Conservation (phyloP, 2,113 vertebrate genomes). For the Cardinalis cardinalis region DNA sequence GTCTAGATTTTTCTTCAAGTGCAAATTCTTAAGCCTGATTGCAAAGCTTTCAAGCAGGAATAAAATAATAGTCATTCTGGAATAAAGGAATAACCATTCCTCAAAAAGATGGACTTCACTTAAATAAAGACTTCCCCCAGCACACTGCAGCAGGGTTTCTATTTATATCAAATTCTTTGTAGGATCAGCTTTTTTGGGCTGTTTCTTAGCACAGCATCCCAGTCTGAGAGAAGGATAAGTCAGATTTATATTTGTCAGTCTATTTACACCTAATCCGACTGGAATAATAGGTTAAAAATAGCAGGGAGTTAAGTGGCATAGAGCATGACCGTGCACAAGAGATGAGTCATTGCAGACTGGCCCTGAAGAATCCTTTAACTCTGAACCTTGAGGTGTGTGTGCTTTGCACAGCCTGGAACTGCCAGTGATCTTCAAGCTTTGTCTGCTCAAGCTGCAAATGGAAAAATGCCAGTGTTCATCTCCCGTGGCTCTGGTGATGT, state of each 20-base stretch:
- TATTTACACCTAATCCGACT: slow-evolving; percentile 50
- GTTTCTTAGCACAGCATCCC: slow-evolving; percentile 5
- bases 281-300: slow-evolving; percentile 55
- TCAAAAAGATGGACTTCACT: background rate
- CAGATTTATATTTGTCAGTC: slow-evolving; percentile 46
- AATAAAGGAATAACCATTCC: background rate
- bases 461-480: background rate
- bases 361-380: background rate
- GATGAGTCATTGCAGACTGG: background rate
- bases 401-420: background rate
- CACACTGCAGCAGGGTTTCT: background rate
- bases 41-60: background rate
- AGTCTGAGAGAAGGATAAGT: slow-evolving; percentile 41
- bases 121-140: background rate
- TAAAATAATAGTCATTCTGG: background rate
- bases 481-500: background rate
- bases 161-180: background rate
- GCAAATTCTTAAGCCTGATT: background rate
- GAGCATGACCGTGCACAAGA: slow-evolving; percentile 37
- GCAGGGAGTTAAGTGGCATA: slow-evolving; percentile 16
- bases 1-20: background rate
- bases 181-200: background rate
- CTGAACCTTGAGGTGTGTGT: background rate
- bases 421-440: background rate
- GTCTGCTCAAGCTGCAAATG: background rate